Evolutionary conservation across 30 jellyfish, hydroid and myxozoan genomes (phyloP).

Genomic region (Pelagia noctiluca): DNA sequence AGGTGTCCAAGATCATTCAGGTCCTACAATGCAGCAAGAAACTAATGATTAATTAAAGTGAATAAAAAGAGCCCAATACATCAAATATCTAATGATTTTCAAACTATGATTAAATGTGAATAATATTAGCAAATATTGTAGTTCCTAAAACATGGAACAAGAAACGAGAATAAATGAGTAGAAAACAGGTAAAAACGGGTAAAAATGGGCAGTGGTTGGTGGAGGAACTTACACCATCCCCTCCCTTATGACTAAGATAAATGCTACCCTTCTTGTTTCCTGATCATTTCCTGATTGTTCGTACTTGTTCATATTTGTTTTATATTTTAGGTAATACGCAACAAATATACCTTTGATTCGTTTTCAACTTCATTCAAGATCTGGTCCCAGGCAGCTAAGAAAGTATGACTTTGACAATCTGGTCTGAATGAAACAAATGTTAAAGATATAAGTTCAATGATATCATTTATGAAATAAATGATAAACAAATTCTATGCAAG

Average conservation of each 20-base stretch:
- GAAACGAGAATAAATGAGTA: background rate
- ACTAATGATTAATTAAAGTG: background rate
- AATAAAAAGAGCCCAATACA: background rate
- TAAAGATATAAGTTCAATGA: too few relatives aligned
- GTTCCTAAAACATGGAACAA: background rate
- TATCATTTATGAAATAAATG: too few relatives aligned
- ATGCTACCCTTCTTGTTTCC: too few relatives aligned
- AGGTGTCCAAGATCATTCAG: conserved; percentile 70
- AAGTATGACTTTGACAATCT: conserved; percentile 69
- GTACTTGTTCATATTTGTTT: too few relatives aligned
- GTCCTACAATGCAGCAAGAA: conserved; percentile 30
- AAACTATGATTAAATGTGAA: background rate
- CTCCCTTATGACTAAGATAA: too few relatives aligned
- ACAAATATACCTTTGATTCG: conserved; percentile 72
- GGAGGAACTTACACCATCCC: too few relatives aligned
- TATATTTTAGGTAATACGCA: too few relatives aligned
- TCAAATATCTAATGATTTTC: too few relatives aligned
- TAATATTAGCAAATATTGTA: background rate
- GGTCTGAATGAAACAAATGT: conserved; percentile 30
- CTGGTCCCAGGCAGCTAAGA: conserved; percentile 74
- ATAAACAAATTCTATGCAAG: too few relatives aligned
- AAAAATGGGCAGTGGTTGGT: too few relatives aligned
- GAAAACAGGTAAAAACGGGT: too few relatives aligned
- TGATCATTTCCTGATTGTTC: too few relatives aligned
- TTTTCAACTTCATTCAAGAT: conserved; percentile 68